Evolutionary conservation across 2,113 vertebrate genomes (phyloP).

Genomic region (Thamnophis sirtalis): DNA sequence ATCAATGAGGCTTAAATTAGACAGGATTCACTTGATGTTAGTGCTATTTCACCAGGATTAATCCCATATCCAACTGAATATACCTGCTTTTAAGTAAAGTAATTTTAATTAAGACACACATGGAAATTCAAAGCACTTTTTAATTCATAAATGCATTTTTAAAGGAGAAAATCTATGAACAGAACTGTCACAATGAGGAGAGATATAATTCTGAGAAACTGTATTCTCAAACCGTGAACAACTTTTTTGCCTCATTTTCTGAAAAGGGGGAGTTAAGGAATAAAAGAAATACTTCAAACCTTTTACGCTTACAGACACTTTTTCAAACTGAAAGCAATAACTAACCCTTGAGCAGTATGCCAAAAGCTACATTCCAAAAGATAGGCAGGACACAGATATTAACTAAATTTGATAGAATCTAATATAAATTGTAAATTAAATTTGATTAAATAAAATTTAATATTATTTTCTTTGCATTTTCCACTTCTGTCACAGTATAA

Average conservation of each 20-base stretch:
- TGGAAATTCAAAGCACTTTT: neutral
- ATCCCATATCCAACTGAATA: neutral
- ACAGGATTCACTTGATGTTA: neutral
- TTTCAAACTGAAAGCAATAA: neutral
- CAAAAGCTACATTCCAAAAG: neutral
- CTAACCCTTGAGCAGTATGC: neutral
- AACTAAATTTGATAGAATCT: neutral
- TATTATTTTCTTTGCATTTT: neutral
- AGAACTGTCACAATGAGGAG: neutral
- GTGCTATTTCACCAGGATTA: neutral
- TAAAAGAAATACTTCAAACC: neutral
- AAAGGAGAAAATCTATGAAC: neutral
- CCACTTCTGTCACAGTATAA: neutral
- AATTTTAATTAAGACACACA: neutral
- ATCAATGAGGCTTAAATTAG: neutral
- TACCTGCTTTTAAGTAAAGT: neutral
- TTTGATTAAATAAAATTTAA: neutral
- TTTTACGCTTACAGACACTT: neutral
- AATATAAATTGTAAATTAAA: neutral
- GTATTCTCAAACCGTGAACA: neutral
- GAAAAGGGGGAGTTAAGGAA: neutral
- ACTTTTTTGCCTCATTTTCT: neutral
- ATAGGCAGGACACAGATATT: neutral
- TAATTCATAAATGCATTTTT: neutral
- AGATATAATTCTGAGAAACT: neutral